These are phyloP conservation scores for Orchestia grillus DNA, from an alignment of 1,140 invertebrate genomes.

Conservation along the genomic window DNA sequence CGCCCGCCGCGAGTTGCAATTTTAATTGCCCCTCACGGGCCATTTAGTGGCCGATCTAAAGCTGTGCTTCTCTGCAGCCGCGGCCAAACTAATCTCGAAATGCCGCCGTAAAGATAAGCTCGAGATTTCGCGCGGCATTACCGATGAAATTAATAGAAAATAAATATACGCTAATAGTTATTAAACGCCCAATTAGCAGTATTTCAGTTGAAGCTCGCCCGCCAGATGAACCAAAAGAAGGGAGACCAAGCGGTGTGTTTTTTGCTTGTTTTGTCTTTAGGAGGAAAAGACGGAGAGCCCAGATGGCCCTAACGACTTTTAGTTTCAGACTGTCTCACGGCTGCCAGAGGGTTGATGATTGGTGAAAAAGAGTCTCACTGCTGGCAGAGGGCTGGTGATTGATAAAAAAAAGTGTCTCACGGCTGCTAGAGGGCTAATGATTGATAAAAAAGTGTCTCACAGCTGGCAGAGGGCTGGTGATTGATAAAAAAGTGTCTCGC, in stretches of 20 bases:
- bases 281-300: neutral
- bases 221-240: neutral
- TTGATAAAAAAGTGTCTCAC: neutral
- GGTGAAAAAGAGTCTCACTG: neutral
- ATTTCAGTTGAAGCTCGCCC: neutral
- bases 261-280: too few relatives aligned
- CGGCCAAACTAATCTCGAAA: neutral
- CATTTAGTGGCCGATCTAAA: neutral
- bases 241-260: neutral
- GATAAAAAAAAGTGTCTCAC: neutral
- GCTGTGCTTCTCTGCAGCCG: neutral
- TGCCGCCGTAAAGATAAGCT: neutral
- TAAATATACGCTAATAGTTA: neutral
- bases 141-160: neutral
- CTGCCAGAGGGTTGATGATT: neutral
- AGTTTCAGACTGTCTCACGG: neutral
- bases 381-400: neutral
- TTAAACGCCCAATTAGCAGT: neutral
- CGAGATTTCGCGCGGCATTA: neutral
- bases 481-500: neutral
- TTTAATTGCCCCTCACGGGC: neutral
- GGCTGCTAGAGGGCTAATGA: neutral
- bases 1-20: neutral
- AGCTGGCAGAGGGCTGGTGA: neutral
- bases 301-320: neutral